Evolutionary conservation across 1,140 invertebrate genomes (phyloP), one percentile per base, ranked within the genome.

Genomic region (Capitella teleta): DNA sequence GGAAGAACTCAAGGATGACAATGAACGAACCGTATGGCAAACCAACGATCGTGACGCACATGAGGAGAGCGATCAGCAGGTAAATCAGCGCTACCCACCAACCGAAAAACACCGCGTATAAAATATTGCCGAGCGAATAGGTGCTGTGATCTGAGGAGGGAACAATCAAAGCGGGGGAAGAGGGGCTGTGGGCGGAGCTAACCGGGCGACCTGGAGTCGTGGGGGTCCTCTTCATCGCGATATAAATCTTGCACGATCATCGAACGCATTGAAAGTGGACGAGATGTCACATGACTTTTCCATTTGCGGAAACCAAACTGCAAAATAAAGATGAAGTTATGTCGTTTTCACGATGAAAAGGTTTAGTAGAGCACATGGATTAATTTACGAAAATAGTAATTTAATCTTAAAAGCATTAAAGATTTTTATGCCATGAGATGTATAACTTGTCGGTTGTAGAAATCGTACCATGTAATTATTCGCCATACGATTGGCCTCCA

Each of bases 261-360:
- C 26, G 66, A 68, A 45, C 64, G 45, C 4, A 51, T 54, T 21
- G 51, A 50, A 36, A 68, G 49, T 6, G 64, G 64, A 8, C 66
- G 51, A n/a, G 57, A 40, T 2, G 63, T 66, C 38, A 68, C 60
- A 56, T 68, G 66, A 47, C 66, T 61, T 51, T 68, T 68, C 66
- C 66, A 68, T 46, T 64, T 68, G 41, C 64, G 66, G 32, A 68
- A 60, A 12, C 66, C 66, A 64, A 68, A 68, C 65, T 67, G 49
- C 14, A 56, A 55, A 38, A 16, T 14, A 44, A 47, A 32, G 21
- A 10, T 21, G 16, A 6, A 4, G n/a, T n/a, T 19, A 10, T 25
- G 10, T 43, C 4, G 24, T 2, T n/a, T n/a, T 43, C 10, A 19
- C 24, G 24, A 21, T 5, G 24, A 5, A 5, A 5, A n/a, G 3